Conservation (phyloP, 2,113 vertebrate genomes). For the Isurus oxyrinchus region DNA sequence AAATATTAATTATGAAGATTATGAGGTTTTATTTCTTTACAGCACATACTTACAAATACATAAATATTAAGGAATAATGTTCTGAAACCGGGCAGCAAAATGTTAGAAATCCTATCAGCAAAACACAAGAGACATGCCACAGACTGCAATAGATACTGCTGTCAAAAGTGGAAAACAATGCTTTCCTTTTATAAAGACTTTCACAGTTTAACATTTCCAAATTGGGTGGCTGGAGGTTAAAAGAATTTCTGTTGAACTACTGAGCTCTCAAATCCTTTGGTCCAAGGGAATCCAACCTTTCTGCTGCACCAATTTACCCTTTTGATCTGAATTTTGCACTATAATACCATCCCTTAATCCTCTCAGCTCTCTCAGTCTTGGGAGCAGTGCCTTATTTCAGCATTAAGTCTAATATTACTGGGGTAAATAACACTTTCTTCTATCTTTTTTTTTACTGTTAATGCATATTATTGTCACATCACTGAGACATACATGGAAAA, state of each 20-base stretch:
- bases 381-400: conserved; percentile 39
- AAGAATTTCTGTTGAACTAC: conserved; percentile 56
- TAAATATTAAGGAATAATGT: not conserved
- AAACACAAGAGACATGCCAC: not conserved
- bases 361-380: conserved; percentile 43
- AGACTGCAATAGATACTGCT: not conserved
- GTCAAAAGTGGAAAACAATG: conserved; percentile 45
- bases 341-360: conserved; percentile 48
- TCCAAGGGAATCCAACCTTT: conserved; percentile 49
- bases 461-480: conserved; percentile 22
- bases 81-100: not conserved
- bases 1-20: not conserved
- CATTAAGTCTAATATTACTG: not conserved
- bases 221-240: conserved; percentile 50
- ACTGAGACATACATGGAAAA: conserved; percentile 18
- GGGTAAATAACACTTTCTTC: not conserved
- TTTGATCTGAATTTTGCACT: conserved; percentile 52
- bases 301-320: conserved; percentile 50
- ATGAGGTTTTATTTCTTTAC: not conserved
- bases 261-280: conserved; percentile 56
- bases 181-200: conserved; percentile 49
- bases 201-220: conserved; percentile 52
- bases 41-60: not conserved
- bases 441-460: not conserved
- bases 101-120: not conserved